These are phyloP conservation scores for Diaprepes abbreviatus DNA, from an alignment of 2,888 invertebrate species.

Conservation along the genomic window DNA sequence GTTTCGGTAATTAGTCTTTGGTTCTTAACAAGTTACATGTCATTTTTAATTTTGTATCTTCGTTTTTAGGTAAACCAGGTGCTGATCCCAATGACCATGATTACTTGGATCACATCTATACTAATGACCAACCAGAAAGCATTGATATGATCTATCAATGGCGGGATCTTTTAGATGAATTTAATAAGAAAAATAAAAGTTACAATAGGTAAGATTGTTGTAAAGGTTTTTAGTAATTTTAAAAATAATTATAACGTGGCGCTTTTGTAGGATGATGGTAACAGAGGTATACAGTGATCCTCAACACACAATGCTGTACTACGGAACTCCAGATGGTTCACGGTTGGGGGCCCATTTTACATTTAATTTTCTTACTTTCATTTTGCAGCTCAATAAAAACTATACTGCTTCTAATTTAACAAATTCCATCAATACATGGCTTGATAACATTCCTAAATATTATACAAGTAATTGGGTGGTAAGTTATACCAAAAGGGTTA, in stretches of 20 bases:
- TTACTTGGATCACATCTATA: conserved; percentile 76
- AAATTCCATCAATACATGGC: conserved; percentile 75
- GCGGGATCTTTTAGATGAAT: conserved; percentile 75
- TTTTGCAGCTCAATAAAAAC: conserved; percentile 71
- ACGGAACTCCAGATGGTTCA: conserved; percentile 66
- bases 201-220: not conserved
- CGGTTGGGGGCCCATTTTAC: conserved; percentile 78
- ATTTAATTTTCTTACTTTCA: conserved; percentile 80
- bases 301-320: conserved; percentile 75
- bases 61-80: conserved; percentile 10
- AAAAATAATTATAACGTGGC: too few species aligned
- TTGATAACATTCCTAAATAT: conserved; percentile 74
- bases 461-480: conserved; percentile 84
- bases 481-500: too few species aligned
- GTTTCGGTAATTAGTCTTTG: too few species aligned
- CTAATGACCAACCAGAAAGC: conserved; percentile 72
- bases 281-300: conserved; percentile 80
- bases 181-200: conserved; percentile 55
- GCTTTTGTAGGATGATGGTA: conserved; percentile 75
- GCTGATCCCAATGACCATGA: conserved; percentile 71
- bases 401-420: conserved; percentile 76
- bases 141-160: conserved; percentile 77
- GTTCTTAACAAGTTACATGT: too few species aligned
- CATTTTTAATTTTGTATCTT: too few species aligned
- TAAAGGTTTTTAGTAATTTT: not conserved